Evolutionary conservation across 2,797 vertebrate species (phyloP), one percentile per base, ranked within the genome.

Genomic region (Pagetopsis macropterus): DNA sequence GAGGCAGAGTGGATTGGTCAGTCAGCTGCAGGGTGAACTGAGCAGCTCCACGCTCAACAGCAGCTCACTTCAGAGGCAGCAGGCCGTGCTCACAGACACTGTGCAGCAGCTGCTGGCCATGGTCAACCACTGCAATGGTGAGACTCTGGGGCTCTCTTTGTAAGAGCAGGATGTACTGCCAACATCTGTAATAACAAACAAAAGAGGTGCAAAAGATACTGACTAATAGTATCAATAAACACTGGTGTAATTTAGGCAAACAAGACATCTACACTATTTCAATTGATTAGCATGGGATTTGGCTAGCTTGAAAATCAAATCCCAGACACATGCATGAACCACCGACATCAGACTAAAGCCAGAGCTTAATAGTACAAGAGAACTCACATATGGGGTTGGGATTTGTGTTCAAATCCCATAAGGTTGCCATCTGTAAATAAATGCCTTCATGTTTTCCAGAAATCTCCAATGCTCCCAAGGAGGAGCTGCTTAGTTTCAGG

Each of bases 111-210:
- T 96, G 46, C 87, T 94, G 62, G 88, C 90, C n/a, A 80, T 91
- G 90, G 92, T 93, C 72, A 89, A 78, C 64, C 94, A 95, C 72
- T 95, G 93, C 89, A 95, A 95, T n/a, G 93, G 95, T 96, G 78
- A 87, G 78, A 43, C 37, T 31, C 13, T 65, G 11, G 7, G 57
- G 3, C 57, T 74, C 19, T 44, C 19, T 68, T 54, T 54, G 0
- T 17, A 21, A 44, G 1, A 49, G 43, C 41, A 65, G 15, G 65
- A 11, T 46, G 9, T 27, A 27, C 45, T 37, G 43, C 54, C 17
- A 44, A 4, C 4, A 31, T 48, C 1, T 37, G 16, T 43, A 19
- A 60, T 66, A 52, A 7, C 1, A 60, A 56, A 56, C 1, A 49
- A 61, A 16, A n/a, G 1, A 62, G 6, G 45, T 31, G 44, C 9